Conservation (phyloP, 2,888 invertebrate genomes). For the Hedychridium roseum region DNA sequence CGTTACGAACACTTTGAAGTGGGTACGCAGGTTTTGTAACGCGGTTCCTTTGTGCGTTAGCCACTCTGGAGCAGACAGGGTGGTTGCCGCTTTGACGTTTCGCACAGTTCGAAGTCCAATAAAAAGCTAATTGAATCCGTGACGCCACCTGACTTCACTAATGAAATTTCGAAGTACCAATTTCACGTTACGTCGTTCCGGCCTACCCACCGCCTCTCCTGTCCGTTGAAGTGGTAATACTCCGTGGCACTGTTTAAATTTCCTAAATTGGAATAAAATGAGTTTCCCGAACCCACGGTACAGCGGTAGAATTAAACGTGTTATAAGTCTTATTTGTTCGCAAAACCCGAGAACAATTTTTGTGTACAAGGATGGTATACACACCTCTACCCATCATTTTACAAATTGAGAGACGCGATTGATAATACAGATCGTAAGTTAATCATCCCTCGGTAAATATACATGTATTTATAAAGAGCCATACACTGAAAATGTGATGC, state of each 20-base stretch:
- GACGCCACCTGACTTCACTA: slow-evolving; percentile 63
- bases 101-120: slow-evolving; percentile 62
- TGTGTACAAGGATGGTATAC: no score
- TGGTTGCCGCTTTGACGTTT: slow-evolving; percentile 60
- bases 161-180: slow-evolving; percentile 64
- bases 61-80: slow-evolving; percentile 30
- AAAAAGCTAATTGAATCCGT: slow-evolving; percentile 64
- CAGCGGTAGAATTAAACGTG: no score
- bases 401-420: no score
- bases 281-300: slow-evolving; percentile 34
- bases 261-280: slow-evolving; percentile 52
- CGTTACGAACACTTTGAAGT: no score
- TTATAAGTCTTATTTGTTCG: no score
- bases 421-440: background rate
- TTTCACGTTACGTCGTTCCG: slow-evolving; percentile 59
- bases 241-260: slow-evolving; percentile 42
- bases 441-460: background rate
- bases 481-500: background rate
- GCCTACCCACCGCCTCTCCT: slow-evolving; percentile 41
- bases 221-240: slow-evolving; percentile 47
- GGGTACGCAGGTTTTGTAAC: no score
- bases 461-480: background rate
- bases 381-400: no score
- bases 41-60: slow-evolving; percentile 7
- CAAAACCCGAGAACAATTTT: no score